phyloP scores from a whole-genome alignment of 2,888 invertebrate species.

The Melanargia galathea region DNA sequence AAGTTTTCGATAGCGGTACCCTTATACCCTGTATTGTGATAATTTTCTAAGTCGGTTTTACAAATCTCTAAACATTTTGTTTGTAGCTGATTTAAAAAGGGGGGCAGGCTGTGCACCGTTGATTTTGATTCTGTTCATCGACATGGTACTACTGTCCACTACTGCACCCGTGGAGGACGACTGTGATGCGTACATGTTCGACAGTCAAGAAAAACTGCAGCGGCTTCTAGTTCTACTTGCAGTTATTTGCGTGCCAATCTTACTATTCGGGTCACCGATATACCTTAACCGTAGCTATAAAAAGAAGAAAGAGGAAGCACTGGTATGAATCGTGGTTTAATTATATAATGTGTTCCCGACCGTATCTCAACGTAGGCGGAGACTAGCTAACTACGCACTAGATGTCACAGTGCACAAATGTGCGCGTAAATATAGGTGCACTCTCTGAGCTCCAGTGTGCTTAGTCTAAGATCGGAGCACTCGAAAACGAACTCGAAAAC shows the following conservation, averaged over 20 bases:
- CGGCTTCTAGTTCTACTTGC: slow-evolving; percentile 80
- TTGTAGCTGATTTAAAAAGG: slow-evolving; percentile 48
- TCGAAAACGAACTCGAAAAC: too few relatives aligned
- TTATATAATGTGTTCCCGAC: too few relatives aligned
- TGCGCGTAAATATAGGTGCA: too few relatives aligned
- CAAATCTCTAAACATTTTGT: neutral
- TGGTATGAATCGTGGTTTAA: slow-evolving; percentile 43
- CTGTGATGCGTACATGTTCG: slow-evolving; percentile 83
- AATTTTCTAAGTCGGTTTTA: too few relatives aligned
- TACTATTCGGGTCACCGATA: slow-evolving; percentile 89
- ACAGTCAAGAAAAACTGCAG: slow-evolving; percentile 80
- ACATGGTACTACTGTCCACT: slow-evolving; percentile 85
- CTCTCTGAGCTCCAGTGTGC: too few relatives aligned
- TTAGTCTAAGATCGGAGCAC: too few relatives aligned
- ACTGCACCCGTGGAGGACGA: slow-evolving; percentile 50
- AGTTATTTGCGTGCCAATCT: slow-evolving; percentile 85
- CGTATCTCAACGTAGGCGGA: too few relatives aligned
- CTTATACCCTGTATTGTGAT: too few relatives aligned
- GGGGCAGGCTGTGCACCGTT: slow-evolving; percentile 86
- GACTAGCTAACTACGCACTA: too few relatives aligned
- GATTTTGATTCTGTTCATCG: slow-evolving; percentile 89
- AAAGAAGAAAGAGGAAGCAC: slow-evolving; percentile 41
- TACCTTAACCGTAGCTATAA: slow-evolving; percentile 56
- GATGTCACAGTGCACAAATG: too few relatives aligned
- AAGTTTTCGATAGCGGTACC: too few relatives aligned